Conservation (phyloP, 2,888 invertebrate species). For the Mesochorus sp. region DNA sequence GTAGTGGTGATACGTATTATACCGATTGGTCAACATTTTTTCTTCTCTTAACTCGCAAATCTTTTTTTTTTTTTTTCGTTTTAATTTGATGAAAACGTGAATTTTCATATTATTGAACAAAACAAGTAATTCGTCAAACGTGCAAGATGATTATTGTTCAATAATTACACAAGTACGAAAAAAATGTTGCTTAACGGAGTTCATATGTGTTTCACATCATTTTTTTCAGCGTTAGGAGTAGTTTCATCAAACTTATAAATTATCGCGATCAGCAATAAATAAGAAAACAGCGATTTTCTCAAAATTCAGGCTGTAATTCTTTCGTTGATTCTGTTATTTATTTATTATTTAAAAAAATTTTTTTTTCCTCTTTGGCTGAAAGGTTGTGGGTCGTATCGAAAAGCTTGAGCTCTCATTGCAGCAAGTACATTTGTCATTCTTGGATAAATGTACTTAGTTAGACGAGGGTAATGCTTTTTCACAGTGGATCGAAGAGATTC, state of each 20-base stretch:
- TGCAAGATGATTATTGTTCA: no score
- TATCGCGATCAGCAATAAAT: neutral
- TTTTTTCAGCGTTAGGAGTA: neutral
- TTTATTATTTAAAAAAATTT: slow-evolving; percentile 40
- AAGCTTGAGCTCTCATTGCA: slow-evolving; percentile 58
- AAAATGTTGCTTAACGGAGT: no score
- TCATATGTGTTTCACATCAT: no score
- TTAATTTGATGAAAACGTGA: no score
- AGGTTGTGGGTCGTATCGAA: slow-evolving; percentile 66
- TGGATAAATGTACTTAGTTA: slow-evolving; percentile 64
- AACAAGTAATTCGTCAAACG: no score
- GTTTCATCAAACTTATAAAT: neutral
- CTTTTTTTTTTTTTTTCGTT: no score
- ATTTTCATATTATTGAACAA: no score
- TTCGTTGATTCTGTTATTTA: slow-evolving; percentile 43
- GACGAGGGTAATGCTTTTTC: slow-evolving; percentile 78
- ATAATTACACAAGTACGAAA: no score
- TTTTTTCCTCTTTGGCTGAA: slow-evolving; percentile 58
- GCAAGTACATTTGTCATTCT: slow-evolving; percentile 54
- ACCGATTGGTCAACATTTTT: slow-evolving; percentile 27
- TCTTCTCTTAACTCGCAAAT: slow-evolving; percentile 1
- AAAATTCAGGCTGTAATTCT: slow-evolving; percentile 6
- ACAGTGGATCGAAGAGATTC: slow-evolving; percentile 75
- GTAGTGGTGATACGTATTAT: slow-evolving; percentile 41
- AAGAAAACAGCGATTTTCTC: slow-evolving; percentile 1